Base-by-base conservation (phyloP, 92 coral and sea anemone species). In the Zoanthus solanderi region DNA sequence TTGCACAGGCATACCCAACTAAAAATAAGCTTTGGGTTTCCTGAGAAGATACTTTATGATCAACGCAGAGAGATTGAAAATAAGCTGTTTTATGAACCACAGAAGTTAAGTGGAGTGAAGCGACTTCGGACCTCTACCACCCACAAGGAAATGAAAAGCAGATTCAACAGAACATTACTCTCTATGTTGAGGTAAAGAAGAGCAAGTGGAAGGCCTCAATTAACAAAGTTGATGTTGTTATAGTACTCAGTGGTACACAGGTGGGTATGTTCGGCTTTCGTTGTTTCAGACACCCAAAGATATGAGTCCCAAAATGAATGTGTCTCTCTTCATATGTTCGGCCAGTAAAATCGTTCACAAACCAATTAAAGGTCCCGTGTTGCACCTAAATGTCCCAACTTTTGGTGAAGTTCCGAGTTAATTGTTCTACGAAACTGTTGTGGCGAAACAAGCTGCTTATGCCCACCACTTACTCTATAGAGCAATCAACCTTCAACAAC, bases 371-470 rank as follows among this genome's bases (percentile, higher is more conserved):
- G n/a, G 50, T 73, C 84, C 58, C 89, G 34, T 71, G 58, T 83
- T n/a, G 89, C 89, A 17, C 83, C 83, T 34, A 84, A 47, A 61
- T 85, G 89, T 47, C 83, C 83, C 69, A 71, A 74, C 57, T 85
- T 72, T 65, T 85, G 53, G 61, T 85, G 89, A 17, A 85, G 83
- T 85, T 73, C 83, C 61, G 16, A 52, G 54, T 85, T 74, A 12
- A 84, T 77, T 10, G 50, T 44, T 16, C 72, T 10, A 46, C 53
- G 83, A 28, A 52, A 85, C 83, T 53, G 34, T 54, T 74, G 76
- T 0, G 88, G 89, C 52, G 73, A 47, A 16, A 85, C 89, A 7
- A 75, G 32, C 52, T 72, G 80, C 18, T 10, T 56, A 29, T 45
- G 15, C 50, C 68, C 56, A 23, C 23, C 23, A 23, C 23, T 23